Percentiles rank a stretch among this genome's conserved stretches.
phyloP scores from a whole-genome alignment of 2,797 vertebrate genomes.

The Semaprochilodus insignis region DNA sequence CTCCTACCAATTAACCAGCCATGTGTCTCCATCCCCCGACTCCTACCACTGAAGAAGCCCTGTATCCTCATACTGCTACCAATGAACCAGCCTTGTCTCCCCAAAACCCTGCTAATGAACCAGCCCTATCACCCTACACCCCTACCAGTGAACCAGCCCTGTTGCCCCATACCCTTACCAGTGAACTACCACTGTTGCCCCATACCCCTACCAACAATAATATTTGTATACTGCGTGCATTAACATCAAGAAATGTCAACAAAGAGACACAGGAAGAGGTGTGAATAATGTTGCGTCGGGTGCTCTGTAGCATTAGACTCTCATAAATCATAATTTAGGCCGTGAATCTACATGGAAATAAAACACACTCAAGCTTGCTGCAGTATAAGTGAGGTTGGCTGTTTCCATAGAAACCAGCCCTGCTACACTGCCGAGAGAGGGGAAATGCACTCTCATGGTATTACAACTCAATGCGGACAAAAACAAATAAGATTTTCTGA shows the following conservation, averaged over 20 bases:
- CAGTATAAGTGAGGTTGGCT: conserved; percentile 64
- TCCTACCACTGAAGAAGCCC: no score
- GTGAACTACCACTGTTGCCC: no score
- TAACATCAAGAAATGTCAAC: conserved; percentile 30
- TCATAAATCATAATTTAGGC: conserved; percentile 65
- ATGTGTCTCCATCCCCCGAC: no score
- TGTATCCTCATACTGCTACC: no score
- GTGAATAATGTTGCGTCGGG: conserved; percentile 7
- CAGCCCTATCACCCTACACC: no score
- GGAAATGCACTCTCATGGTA: conserved; percentile 6
- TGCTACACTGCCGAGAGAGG: conserved; percentile 1
- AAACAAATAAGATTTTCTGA: neutral
- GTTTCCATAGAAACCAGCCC: conserved; percentile 77
- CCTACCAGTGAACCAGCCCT: no score
- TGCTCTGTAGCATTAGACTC: conserved; percentile 56
- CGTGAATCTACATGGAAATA: conserved; percentile 31
- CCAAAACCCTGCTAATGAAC: no score
- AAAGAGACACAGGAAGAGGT: neutral
- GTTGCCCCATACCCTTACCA: no score
- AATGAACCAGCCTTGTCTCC: no score
- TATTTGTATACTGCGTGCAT: neutral
- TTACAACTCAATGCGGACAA: neutral
- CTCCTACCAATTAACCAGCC: no score
- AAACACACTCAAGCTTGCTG: conserved; percentile 48
- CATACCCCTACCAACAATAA: no score